These are phyloP conservation scores for Cyaniris semiargus DNA, from an alignment of 2,888 invertebrate species.

Conservation along the genomic window DNA sequence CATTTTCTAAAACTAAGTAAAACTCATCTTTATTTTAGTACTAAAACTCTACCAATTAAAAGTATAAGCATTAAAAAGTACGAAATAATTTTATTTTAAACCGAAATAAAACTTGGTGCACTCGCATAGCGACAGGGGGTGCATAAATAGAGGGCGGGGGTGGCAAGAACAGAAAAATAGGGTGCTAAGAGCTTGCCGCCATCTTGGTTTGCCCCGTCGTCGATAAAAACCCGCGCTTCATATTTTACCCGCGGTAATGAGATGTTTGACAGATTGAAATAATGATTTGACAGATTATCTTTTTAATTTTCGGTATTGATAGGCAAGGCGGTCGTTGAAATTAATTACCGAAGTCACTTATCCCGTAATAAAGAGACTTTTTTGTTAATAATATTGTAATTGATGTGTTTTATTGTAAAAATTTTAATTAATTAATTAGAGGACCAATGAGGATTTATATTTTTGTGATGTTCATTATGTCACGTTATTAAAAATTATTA, in stretches of 20 bases:
- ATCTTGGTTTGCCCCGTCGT: constrained; percentile 63
- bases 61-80: constrained; percentile 45
- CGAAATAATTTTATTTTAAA: constrained; percentile 47
- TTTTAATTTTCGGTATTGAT: not conserved
- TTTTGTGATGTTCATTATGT: not conserved
- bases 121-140: constrained; percentile 53
- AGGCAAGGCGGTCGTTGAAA: not conserved
- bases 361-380: not conserved
- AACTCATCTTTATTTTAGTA: constrained; percentile 28
- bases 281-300: constrained; percentile 15
- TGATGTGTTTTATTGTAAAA: not conserved
- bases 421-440: not conserved
- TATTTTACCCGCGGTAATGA: constrained; percentile 41
- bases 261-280: constrained; percentile 31
- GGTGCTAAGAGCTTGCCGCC: constrained; percentile 69
- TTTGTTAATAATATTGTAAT: not conserved
- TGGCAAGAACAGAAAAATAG: constrained; percentile 72
- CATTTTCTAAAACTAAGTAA: not conserved
- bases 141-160: constrained; percentile 56
- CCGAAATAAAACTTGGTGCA: constrained; percentile 54
- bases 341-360: not conserved
- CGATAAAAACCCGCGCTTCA: constrained; percentile 50
- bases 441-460: not conserved
- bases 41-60: constrained; percentile 48
- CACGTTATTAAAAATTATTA: not conserved